A percentile compares a stretch with the other conserved stretches of the same genome.
Evolutionary conservation across 2,888 invertebrate genomes (phyloP).

Genomic region (Nemurella pictetii): DNA sequence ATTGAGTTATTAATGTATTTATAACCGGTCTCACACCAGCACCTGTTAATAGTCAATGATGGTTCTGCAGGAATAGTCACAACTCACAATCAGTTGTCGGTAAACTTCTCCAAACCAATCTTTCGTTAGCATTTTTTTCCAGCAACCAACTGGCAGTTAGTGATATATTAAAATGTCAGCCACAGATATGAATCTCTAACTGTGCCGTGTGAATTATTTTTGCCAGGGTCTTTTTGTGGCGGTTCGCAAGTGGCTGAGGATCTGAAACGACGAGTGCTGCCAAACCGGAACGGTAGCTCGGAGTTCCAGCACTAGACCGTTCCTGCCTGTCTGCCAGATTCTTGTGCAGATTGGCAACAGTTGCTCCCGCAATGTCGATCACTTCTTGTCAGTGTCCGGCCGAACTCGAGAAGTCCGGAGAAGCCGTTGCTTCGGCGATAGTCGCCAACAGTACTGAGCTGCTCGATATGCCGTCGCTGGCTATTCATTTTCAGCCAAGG

Average conservation of each 20-base stretch:
- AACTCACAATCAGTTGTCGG: no score
- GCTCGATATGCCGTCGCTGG: background rate
- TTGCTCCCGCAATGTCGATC: background rate
- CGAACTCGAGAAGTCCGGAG: no score
- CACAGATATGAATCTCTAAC: background rate
- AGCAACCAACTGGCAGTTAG: no score
- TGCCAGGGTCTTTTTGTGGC: slow-evolving; percentile 32
- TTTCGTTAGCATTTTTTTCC: no score
- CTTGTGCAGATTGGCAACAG: background rate
- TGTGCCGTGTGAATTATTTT: background rate
- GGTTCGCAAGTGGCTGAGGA: slow-evolving; percentile 34
- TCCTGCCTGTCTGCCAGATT: no score
- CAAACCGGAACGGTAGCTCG: slow-evolving; percentile 29
- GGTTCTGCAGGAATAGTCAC: no score
- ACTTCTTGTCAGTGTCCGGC: background rate
- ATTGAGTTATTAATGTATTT: no score
- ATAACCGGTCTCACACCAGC: no score
- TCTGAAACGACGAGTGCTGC: slow-evolving; percentile 33
- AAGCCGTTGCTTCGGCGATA: background rate
- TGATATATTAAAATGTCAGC: no score
- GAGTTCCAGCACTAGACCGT: slow-evolving; percentile 30
- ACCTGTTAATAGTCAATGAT: no score
- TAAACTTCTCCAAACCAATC: no score
- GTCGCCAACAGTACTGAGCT: background rate
- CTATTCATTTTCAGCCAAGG: background rate